These are phyloP conservation scores for Cosmorhoe ocellata DNA, from an alignment of 2,888 invertebrate genomes.

Conservation along the genomic window DNA sequence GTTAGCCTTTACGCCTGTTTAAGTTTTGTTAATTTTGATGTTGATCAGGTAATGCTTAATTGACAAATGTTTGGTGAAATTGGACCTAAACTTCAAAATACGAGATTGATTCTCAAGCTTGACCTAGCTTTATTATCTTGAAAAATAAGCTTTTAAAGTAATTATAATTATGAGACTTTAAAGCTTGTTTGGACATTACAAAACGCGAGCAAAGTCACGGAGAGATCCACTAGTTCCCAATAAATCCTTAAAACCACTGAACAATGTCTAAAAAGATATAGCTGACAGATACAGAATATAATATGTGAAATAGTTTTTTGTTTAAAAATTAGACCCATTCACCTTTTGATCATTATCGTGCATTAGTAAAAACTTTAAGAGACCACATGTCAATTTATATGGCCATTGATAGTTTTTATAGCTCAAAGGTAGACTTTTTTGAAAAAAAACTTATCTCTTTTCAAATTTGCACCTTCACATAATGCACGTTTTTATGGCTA, in stretches of 20 bases:
- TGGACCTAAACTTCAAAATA: no score
- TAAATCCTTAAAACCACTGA: slow-evolving; percentile 1
- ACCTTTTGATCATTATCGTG: slow-evolving; percentile 55
- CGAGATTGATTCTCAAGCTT: no score
- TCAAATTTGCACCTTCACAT: slow-evolving; percentile 67
- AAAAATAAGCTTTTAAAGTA: no score
- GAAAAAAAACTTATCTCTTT: slow-evolving; percentile 42
- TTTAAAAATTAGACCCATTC: slow-evolving; percentile 36
- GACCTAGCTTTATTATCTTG: no score
- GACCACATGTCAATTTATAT: slow-evolving; percentile 64
- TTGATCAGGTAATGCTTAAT: no score
- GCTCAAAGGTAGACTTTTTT: slow-evolving; percentile 45
- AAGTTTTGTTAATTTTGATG: no score
- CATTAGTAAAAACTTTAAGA: slow-evolving; percentile 58
- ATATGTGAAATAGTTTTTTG: slow-evolving; percentile 28
- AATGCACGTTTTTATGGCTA: slow-evolving; percentile 63
- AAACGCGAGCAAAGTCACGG: no score
- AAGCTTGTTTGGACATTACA: no score
- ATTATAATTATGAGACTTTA: no score
- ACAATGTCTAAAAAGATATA: slow-evolving; percentile 17
- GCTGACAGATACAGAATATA: slow-evolving; percentile 13
- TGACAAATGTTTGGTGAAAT: no score
- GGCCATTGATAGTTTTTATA: slow-evolving; percentile 56
- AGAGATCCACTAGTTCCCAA: no score
- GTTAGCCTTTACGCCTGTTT: no score